Evolutionary conservation across 2,113 vertebrate species (phyloP), one percentile per base, ranked within the genome.

Genomic region (Poeciliopsis occidentalis): DNA sequence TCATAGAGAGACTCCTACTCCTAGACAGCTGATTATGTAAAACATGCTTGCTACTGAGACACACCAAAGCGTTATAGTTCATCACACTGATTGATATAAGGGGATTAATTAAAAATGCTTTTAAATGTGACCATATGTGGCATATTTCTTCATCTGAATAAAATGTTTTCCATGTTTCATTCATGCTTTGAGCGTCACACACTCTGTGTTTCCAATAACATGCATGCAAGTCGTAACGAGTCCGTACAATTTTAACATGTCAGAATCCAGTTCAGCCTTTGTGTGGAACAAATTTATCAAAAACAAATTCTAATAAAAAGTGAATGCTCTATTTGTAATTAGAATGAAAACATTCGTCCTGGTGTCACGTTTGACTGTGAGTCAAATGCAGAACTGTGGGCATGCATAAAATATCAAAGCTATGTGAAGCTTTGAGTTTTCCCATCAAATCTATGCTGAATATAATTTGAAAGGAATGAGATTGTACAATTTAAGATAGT

Each of bases 11-110:
- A 73, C 81, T 67, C 54, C 60, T 37, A 57, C 68, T 88, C 61
- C 63, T 67, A 83, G 83, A 84, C 79, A 84, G 73, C 27, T 67
- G 88, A 87, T 91, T 91, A 79, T 73, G 68, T 87, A 91, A 92
- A 57, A 68, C 77, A 75, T 79, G 37, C 73, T 57, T 31, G 32
- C n/a, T 83, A 80, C 79, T 81, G 87, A 87, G 69, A 87, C 85
- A 78, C 60, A 73, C 69, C 63, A 88, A 76, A 63, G 76, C 74
- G 85, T 37, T 89, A 92, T 91, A 90, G 88, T 89, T 91, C 12
- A 90, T 90, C 82, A 79, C 88, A 81, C 90, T 90, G 73, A 80
- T 73, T 90, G 73, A 80, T 73, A 77, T 75, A 86, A 80, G 76
- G 31, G 73, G 65, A 65, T 75, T 83, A 73, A 82, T 79, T 81